Evolutionary conservation across 1,140 invertebrate species (phyloP), one percentile per base, ranked within the genome.

Genomic region (Proctacanthus coquilletti): DNA sequence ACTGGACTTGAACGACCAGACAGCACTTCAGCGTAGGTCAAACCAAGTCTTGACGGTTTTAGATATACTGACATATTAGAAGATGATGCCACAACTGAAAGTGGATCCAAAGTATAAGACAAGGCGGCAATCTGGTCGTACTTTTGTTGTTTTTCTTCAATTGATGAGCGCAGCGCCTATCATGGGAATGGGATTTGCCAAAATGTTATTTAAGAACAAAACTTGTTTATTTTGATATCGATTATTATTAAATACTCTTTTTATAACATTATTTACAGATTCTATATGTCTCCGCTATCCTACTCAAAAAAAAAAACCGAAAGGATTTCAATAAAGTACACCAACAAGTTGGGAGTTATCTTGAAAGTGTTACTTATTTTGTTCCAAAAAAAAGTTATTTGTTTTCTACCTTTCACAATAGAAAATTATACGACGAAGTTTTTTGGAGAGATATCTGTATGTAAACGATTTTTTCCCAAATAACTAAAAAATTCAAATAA

Each of bases 91-190:
- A 56, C 55, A 48, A 67, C 64, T 69, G 69, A 75, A 71, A 77
- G 71, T 48, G 80, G 78, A 67, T 84, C 81, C 66, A 77, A 60
- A 52, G 65, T 65, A 61, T 73, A 73, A 64, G 81, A 77, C 52
- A 72, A 66, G 59, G 69, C 67, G 51, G 68, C 65, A 63, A 80
- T 68, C 55, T 68, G 66, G 65, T 71, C 71, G 64, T 73, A 74
- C 60, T 71, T 71, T 61, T 69, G 69, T 61, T 64, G 68, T 63
- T 64, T 66, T 62, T 67, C 65, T 61, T 75, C 72, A 61, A 74
- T 66, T 61, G 65, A 63, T 61, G 61, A 56, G 61, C 66, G 72
- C 59, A 74, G 66, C 62, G 77, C 76, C 79, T 84, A 74, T 74
- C 71, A 49, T 47, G 40, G 44, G 50, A 51, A 48, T 47, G 46